Base-by-base conservation (phyloP, 30 jellyfish, hydroid and myxozoan species). In the Aurelia sp. region DNA sequence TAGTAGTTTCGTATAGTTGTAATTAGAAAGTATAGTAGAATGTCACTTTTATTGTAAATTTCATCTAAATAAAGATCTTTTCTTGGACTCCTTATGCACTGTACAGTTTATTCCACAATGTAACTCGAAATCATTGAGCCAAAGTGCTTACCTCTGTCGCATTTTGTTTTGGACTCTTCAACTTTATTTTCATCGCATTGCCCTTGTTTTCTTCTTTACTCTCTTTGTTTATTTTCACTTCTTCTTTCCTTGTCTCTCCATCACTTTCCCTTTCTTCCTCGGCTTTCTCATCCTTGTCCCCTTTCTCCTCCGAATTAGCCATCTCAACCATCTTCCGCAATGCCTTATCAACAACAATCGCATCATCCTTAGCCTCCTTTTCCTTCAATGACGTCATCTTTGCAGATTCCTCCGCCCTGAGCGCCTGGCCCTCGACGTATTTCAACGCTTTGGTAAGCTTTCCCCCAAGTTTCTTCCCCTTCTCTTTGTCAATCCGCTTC, bases 361-460 rank as follows among this genome's bases (percentile, higher is more conserved):
- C 94, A 73, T 85, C 81, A 12, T 86, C 47, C 64, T 68, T 76
- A 33, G 82, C 96, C 17, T 86, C 86, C 20, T 73, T 57, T 40
- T 79, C 89, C 52, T 79, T 64, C 23, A 6, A 23, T 30, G 79
- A 53, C 40, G 98, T 86, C n/a, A 79, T 52, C 48, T 82, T 64
- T 11, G 98, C 98, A 6, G 94, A 90, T 47, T 79, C 69, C 53
- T 74, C 91, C 30, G 97, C 96, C 50, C 71, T 66, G 23, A 41
- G 62, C 40, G 95, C 91, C 41, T 91, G 76, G 51, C 63, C 44
- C 1, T 65, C 75, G 5, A 89, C 92, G 18, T 77, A 89, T 51
- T 86, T 81, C 53, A 69, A 69, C 35, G 91, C 89, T 51, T 81
- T 87, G 31, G 57, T 20, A 22, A 86, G 21, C 62, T 85, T 73